Conservation (phyloP, 2,888 invertebrate species). For the Tridacna gigas region DNA sequence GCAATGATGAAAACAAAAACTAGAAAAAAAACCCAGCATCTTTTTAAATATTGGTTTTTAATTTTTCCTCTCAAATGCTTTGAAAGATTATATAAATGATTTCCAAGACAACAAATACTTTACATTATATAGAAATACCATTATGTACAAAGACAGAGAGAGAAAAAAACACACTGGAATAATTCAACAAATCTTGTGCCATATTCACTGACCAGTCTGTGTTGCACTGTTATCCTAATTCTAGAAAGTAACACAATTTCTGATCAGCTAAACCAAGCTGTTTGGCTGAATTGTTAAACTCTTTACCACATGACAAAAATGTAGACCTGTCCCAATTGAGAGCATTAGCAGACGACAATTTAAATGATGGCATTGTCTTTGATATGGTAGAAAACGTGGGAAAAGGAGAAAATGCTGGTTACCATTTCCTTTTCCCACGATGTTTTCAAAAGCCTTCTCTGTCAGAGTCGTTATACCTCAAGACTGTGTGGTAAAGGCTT, state of each 20-base stretch:
- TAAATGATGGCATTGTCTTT: too few relatives aligned
- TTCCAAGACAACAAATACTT: constrained; percentile 47
- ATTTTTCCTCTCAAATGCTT: constrained; percentile 32
- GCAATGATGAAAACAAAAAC: not conserved
- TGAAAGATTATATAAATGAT: constrained; percentile 45
- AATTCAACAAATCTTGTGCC: constrained; percentile 7
- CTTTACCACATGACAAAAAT: not conserved
- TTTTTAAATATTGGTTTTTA: constrained; percentile 24
- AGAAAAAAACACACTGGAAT: constrained; percentile 6
- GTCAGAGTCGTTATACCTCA: too few relatives aligned
- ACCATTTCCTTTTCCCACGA: too few relatives aligned
- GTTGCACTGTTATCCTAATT: not conserved
- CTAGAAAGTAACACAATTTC: not conserved
- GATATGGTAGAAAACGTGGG: too few relatives aligned
- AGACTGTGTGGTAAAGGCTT: too few relatives aligned
- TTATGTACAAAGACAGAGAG: constrained; percentile 39
- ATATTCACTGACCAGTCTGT: not conserved
- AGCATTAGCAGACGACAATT: too few relatives aligned
- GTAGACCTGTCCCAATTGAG: not conserved
- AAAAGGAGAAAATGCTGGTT: too few relatives aligned
- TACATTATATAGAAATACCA: constrained; percentile 37
- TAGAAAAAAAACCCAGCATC: not conserved
- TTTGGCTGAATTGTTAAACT: not conserved
- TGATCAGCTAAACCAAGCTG: not conserved
- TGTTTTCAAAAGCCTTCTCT: too few relatives aligned